phyloP scores from a whole-genome alignment of 1,140 invertebrate species.

The Sminthurides bifidus region DNA sequence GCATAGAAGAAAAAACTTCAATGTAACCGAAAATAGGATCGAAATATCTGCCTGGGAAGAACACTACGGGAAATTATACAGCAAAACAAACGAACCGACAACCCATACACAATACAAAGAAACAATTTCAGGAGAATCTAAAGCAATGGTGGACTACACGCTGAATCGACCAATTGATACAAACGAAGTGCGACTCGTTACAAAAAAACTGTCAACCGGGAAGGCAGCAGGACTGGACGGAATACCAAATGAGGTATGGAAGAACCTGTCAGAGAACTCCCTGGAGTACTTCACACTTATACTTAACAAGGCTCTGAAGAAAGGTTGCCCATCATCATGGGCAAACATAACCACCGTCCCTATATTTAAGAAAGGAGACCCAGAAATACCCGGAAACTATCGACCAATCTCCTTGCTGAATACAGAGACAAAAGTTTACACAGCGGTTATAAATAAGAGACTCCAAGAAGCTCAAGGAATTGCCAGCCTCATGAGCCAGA shows the following conservation, averaged over 20 bases:
- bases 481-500: constrained; percentile 23
- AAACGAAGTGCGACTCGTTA: constrained; percentile 4
- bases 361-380: constrained; percentile 30
- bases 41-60: not conserved
- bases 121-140: too few species aligned
- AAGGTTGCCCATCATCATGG: constrained; percentile 8
- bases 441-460: constrained; percentile 26
- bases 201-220: constrained; percentile 25
- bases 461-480: constrained; percentile 22
- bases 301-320: not conserved
- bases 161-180: not conserved
- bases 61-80: not conserved
- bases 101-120: not conserved
- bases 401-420: constrained; percentile 33
- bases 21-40: not conserved
- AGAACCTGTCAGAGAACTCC: not conserved
- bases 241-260: constrained; percentile 30
- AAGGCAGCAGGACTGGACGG: constrained; percentile 31
- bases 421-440: constrained; percentile 29
- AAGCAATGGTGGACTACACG: not conserved
- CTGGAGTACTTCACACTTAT: not conserved
- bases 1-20: not conserved
- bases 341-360: constrained; percentile 13
- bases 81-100: not conserved
- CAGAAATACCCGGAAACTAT: constrained; percentile 26